Conservation (phyloP, 2,113 vertebrate species). For the Brachypodius melanocephalos region DNA sequence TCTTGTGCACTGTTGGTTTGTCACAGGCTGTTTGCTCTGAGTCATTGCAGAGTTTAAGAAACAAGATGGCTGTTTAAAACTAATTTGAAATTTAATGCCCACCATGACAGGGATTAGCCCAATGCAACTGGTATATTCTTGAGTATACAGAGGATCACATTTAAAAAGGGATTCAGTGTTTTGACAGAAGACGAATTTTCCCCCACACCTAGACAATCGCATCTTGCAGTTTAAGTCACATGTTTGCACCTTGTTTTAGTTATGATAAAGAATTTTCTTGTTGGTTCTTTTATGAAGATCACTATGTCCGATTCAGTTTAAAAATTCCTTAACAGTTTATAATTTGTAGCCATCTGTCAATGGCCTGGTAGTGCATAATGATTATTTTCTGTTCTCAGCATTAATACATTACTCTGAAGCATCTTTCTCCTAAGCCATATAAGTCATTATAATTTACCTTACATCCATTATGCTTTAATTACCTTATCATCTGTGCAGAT, state of each 20-base stretch:
- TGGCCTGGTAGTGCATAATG: neutral
- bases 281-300: neutral
- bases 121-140: neutral
- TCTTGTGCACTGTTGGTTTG: rapidly evolving
- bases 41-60: neutral
- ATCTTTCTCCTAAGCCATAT: neutral
- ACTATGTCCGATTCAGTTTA: neutral
- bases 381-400: neutral
- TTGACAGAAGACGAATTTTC: neutral
- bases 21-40: neutral
- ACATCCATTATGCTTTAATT: constrained; percentile 26
- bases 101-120: neutral
- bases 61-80: neutral
- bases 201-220: neutral
- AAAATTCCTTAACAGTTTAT: neutral
- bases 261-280: neutral
- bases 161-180: neutral
- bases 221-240: neutral
- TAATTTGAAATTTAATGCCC: neutral
- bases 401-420: neutral
- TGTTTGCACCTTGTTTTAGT: neutral
- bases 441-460: constrained; percentile 6
- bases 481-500: constrained; percentile 23
- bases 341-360: constrained; percentile 22
- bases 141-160: neutral